Percentiles rank a stretch among this genome's conserved stretches.
Conservation (phyloP, 2,888 invertebrate genomes). For the Napeogenes sylphis region DNA sequence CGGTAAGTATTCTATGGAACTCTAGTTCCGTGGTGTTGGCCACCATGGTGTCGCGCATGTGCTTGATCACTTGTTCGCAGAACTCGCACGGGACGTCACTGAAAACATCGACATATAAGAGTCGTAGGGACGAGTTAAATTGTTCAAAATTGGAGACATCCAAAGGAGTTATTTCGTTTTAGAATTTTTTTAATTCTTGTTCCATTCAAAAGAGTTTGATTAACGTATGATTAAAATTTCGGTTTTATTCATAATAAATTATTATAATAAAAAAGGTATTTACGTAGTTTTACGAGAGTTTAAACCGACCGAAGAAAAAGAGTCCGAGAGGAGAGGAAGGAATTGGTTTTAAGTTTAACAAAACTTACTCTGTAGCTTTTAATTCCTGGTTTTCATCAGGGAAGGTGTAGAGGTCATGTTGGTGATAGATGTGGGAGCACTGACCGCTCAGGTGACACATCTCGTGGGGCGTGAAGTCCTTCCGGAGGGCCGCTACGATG, state of each 20-base stretch:
- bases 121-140: too few relatives aligned
- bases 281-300: too few relatives aligned
- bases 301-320: background rate
- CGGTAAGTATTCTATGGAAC: slow-evolving; percentile 86
- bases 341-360: background rate
- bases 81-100: slow-evolving; percentile 86
- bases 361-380: slow-evolving; percentile 73
- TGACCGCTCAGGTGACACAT: slow-evolving; percentile 88
- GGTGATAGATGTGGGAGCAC: slow-evolving; percentile 82
- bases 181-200: too few relatives aligned
- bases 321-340: too few relatives aligned
- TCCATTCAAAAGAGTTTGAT: too few relatives aligned
- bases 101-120: background rate
- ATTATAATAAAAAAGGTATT: too few relatives aligned
- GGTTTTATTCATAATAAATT: too few relatives aligned
- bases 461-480: slow-evolving; percentile 79
- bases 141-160: too few relatives aligned
- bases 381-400: slow-evolving; percentile 75
- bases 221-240: too few relatives aligned
- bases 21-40: slow-evolving; percentile 91
- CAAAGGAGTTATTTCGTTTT: too few relatives aligned
- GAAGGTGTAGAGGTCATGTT: slow-evolving; percentile 78
- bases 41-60: slow-evolving; percentile 86
- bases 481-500: slow-evolving; percentile 80
- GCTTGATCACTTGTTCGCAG: slow-evolving; percentile 88